Conservation (phyloP, 1,140 invertebrate species). For the Eupeodes corollae region DNA sequence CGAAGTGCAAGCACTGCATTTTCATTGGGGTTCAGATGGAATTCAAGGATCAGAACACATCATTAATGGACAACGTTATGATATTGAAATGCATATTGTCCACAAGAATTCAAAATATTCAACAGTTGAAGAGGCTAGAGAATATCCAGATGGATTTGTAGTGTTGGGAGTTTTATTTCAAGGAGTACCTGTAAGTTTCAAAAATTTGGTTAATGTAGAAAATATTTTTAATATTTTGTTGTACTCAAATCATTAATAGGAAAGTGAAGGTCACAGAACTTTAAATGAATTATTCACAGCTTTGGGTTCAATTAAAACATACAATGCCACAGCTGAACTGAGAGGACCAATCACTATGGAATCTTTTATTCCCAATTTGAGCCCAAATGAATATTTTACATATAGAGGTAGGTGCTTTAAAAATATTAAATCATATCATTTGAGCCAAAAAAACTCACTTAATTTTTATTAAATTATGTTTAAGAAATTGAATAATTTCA, state of each 20-base stretch:
- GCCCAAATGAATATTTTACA: constrained; percentile 32
- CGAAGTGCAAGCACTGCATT: constrained; percentile 40
- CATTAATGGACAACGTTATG: constrained; percentile 44
- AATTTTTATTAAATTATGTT: no score
- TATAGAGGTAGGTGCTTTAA: constrained; percentile 36
- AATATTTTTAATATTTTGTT: constrained; percentile 1
- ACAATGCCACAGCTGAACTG: no score
- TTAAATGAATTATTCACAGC: constrained; percentile 19
- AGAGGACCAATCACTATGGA: no score
- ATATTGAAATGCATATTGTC: constrained; percentile 77
- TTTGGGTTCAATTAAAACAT: constrained; percentile 12
- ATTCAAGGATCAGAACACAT: constrained; percentile 42
- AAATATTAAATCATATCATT: no score
- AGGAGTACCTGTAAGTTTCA: constrained; percentile 42
- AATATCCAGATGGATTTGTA: constrained; percentile 58
- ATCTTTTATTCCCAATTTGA: constrained; percentile 32
- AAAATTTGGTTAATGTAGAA: not conserved
- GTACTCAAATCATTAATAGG: constrained; percentile 7
- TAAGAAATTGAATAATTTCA: no score
- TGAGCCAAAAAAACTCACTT: no score
- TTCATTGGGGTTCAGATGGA: constrained; percentile 43
- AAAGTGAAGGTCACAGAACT: constrained; percentile 10
- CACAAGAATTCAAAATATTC: constrained; percentile 67
- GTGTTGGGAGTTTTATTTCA: constrained; percentile 75
- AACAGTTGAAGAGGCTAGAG: constrained; percentile 48